Base-by-base conservation (phyloP, 2,888 invertebrate species). In the Pandemis cinnamomeana region DNA sequence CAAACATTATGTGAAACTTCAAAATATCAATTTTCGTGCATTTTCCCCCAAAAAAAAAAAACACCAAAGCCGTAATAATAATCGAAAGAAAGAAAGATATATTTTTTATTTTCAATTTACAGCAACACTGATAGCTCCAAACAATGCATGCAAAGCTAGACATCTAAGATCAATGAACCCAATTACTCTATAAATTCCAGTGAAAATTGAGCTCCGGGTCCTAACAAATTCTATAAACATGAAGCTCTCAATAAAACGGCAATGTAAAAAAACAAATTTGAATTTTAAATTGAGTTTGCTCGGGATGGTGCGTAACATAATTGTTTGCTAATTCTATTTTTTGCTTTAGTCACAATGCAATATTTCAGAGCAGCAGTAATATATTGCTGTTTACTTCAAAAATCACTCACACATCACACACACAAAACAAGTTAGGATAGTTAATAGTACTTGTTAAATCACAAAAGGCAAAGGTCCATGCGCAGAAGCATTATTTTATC, bases 401-500 rank as follows among this genome's bases (percentile, higher is more conserved):
- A 77, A 79, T 71, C 80, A 72, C 84, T 85, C 80, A 83, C 79
- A 85, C 91, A 84, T 91, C 89, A 84, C 86, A 81, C 91, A 89
- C 86, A 89, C 91, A 89, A 77, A 87, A 55, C 11, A 60, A 41
- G 68, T 70, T 71, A 71, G 10, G 64, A 61, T 55, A 53, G 42
- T 74, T 71, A 72, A 41, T 66, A 67, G 42, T 20, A 74, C 61
- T 60, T 48, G 15, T 53, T 60, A 61, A 64, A 61, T 67, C 36
- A 76, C 71, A 71, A 62, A 55, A 55, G 48, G 46, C 61, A 64
- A 72, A 64, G 36, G 64, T 46, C 48, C 80, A 77, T 81, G 80
- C 77, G 76, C 78, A 77, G 76, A 78, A 81, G 84, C 83, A 77
- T 64, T 69, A 63, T 67, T 64, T 61, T 4, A 46, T 58, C 15